phyloP scores from a whole-genome alignment of 2,888 invertebrate species.

The Caenorhabditis afra region DNA sequence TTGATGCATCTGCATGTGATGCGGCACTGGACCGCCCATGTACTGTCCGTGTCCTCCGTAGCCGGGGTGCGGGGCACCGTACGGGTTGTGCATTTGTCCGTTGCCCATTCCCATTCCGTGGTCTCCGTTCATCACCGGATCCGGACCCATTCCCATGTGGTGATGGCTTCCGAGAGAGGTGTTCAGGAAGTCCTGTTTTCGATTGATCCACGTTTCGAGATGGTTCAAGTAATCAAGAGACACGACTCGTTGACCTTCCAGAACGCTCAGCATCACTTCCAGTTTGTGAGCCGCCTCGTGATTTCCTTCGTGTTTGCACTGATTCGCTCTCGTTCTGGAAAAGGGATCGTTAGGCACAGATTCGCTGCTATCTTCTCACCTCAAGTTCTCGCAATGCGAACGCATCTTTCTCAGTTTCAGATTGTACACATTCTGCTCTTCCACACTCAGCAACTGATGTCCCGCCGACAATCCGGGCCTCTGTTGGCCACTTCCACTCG shows the following conservation, averaged over 20 bases:
- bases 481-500: neutral
- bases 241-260: slow-evolving; percentile 69
- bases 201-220: slow-evolving; percentile 71
- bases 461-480: slow-evolving; percentile 22
- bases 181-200: slow-evolving; percentile 70
- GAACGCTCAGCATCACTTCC: slow-evolving; percentile 71
- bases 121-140: slow-evolving; percentile 49
- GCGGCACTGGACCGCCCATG: slow-evolving; percentile 38
- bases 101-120: slow-evolving; percentile 35
- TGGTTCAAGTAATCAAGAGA: slow-evolving; percentile 70
- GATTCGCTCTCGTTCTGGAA: slow-evolving; percentile 56
- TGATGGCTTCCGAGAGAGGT: slow-evolving; percentile 35
- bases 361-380: neutral
- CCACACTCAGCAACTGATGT: slow-evolving; percentile 44
- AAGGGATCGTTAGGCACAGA: too few relatives aligned
- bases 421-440: slow-evolving; percentile 62
- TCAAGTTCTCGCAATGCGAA: slow-evolving; percentile 64
- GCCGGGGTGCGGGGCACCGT: slow-evolving; percentile 27
- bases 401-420: slow-evolving; percentile 61
- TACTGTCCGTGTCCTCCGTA: slow-evolving; percentile 33
- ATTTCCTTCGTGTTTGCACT: slow-evolving; percentile 65
- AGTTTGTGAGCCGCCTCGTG: slow-evolving; percentile 66
- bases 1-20: slow-evolving; percentile 51
- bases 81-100: slow-evolving; percentile 45
- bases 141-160: slow-evolving; percentile 58